phyloP scores from a whole-genome alignment of 2,113 vertebrate species.

The Pygoscelis adeliae region DNA sequence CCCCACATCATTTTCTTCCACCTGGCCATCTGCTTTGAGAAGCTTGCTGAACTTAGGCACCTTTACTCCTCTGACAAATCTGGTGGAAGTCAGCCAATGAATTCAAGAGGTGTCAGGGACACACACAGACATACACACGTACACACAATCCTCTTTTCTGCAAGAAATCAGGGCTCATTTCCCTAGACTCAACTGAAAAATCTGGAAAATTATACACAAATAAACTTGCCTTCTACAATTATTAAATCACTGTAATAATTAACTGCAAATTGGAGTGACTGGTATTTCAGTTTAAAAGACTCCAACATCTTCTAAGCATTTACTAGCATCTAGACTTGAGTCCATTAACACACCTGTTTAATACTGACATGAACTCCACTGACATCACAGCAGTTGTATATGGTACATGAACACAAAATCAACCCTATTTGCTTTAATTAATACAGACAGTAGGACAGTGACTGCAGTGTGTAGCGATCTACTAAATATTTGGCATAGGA shows the following conservation, averaged over 20 bases:
- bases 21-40: slow-evolving; percentile 22
- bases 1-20: not conserved
- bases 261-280: not conserved
- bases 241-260: not conserved
- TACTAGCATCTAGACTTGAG: not conserved
- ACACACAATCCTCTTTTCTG: not conserved
- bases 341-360: not conserved
- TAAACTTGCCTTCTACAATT: not conserved
- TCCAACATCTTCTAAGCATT: not conserved
- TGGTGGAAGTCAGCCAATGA: not conserved
- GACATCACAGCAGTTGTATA: not conserved
- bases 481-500: slow-evolving; percentile 32
- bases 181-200: not conserved
- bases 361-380: not conserved
- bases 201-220: not conserved
- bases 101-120: slow-evolving; percentile 27
- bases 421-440: not conserved
- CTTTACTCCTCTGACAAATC: not conserved
- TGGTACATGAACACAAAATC: not conserved
- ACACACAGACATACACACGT: not conserved
- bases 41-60: not conserved
- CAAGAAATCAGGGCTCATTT: not conserved
- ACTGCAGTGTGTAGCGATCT: not conserved
- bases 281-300: not conserved
- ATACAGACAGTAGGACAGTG: not conserved